These are phyloP conservation scores for Mormyrus lacerda DNA, from an alignment of 2,113 vertebrate species.

Conservation along the genomic window DNA sequence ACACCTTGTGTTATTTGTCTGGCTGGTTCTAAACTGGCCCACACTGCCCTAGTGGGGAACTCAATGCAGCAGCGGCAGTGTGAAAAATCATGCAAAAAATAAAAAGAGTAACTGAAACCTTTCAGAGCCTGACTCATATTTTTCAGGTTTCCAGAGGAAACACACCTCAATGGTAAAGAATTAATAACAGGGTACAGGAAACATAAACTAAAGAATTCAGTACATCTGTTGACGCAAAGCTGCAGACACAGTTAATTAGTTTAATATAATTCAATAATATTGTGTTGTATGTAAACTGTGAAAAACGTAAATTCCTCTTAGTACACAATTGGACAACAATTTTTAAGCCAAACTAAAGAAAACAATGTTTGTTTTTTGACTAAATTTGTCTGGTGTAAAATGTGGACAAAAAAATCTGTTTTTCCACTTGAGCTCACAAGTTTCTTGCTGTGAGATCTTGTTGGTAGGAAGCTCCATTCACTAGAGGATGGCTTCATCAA, in stretches of 20 bases:
- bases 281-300: background rate
- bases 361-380: background rate
- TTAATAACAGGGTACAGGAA: background rate
- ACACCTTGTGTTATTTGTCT: background rate
- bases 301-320: background rate
- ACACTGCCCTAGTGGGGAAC: background rate
- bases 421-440: background rate
- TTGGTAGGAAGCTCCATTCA: background rate
- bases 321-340: background rate
- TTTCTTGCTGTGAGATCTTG: background rate
- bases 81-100: background rate
- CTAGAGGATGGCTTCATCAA: constrained; percentile 18
- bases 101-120: background rate
- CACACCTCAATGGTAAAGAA: background rate
- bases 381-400: background rate
- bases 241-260: background rate
- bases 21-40: background rate
- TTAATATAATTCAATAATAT: background rate
- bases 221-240: background rate
- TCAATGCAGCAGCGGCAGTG: background rate
- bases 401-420: background rate
- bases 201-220: background rate
- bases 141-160: background rate
- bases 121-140: background rate
- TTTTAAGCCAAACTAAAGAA: background rate